Evolutionary conservation across 1,140 invertebrate genomes (phyloP).

Genomic region (Trigoniulus corallinus): DNA sequence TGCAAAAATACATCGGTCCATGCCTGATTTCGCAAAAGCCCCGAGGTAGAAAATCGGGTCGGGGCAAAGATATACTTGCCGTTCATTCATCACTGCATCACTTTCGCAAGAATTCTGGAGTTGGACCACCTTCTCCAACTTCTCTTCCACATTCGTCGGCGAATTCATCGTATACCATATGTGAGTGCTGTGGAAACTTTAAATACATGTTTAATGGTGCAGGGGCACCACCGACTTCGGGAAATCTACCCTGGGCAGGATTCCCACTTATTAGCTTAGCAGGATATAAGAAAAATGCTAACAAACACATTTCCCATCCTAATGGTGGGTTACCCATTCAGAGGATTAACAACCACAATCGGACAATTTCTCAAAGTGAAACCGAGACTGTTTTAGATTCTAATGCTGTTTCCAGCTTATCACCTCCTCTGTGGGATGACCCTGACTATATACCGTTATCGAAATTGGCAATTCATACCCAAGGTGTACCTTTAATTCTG

Average conservation of each 20-base stretch:
- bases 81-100: not conserved
- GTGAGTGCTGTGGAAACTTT: slow-evolving; percentile 1
- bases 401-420: too few species aligned
- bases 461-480: too few species aligned
- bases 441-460: too few species aligned
- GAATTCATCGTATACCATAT: slow-evolving; percentile 15
- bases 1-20: slow-evolving; percentile 46
- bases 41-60: not conserved
- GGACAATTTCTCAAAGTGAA: too few species aligned
- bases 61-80: not conserved
- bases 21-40: slow-evolving; percentile 37
- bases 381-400: too few species aligned
- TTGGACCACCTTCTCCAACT: not conserved
- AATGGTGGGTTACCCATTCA: too few species aligned
- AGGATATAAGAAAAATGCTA: not conserved
- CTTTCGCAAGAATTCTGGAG: too few species aligned
- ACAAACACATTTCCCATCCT: too few species aligned
- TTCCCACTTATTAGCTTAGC: slow-evolving; percentile 37
- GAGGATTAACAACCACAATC: too few species aligned
- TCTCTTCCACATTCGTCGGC: not conserved
- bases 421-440: too few species aligned
- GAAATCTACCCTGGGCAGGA: slow-evolving; percentile 35
- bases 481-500: too few species aligned
- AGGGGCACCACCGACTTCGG: not conserved
- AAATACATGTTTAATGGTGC: too few species aligned